Evolutionary conservation across 1,140 invertebrate genomes (phyloP), one percentile per base, ranked within the genome.

Genomic region (Anoplophora glabripennis): DNA sequence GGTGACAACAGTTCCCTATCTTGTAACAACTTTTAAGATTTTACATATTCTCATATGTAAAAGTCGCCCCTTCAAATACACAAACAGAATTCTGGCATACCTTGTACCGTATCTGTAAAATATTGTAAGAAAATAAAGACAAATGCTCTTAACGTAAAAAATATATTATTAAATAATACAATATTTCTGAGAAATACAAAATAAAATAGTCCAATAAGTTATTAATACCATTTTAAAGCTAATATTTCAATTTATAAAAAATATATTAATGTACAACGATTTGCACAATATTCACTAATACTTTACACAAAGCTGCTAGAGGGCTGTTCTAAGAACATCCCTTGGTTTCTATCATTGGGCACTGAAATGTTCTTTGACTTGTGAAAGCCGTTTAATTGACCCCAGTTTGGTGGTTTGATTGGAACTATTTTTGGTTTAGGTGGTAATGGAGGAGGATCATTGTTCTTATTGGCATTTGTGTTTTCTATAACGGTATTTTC

Each of bases 241-340:
- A 12, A 41, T 41, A 41, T 12, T 41, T 12, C 40, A 41, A 17
- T 12, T 12, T 41, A 41, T 7, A 41, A 41, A 12, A 41, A 41
- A 41, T 41, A 41, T 41, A 41, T 41, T 12, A 54, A 12, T 15
- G 12, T 40, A 28, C 21, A 28, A 28, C 21, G 5, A 28, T 28
- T 28, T 28, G 21, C 21, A 28, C 21, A 28, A 28, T 28, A 28
- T 28, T 28, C 21, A 28, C 21, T 28, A 28, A 28, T 28, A 28
- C 48, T 37, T 66, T 47, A 68, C 33, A 85, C 83, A 77, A 85
- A 85, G 74, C 83, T 85, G 69, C 83, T 84, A 60, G 80, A 83
- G 17, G 83, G 78, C 64, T 84, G 80, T 59, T 85, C 83, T 11
- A 85, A 71, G 69, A 83, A 85, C 21, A 80, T 76, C 41, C 67